Evolutionary conservation across 2,113 vertebrate genomes (phyloP), one percentile per base, ranked within the genome.

Genomic region (Anarhynchus alexandrinus): DNA sequence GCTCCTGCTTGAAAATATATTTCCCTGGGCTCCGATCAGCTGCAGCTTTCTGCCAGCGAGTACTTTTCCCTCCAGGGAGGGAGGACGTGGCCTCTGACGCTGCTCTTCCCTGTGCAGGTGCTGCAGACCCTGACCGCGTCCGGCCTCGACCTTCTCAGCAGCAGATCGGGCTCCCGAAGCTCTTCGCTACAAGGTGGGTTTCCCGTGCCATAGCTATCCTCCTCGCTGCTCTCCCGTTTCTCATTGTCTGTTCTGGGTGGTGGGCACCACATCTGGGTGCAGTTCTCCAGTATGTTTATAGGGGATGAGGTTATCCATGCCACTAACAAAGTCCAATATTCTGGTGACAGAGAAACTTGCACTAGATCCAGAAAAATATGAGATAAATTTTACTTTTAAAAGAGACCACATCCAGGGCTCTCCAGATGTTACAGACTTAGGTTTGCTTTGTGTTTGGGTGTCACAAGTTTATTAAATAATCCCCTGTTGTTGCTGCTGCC

Each of bases 61-160:
- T 22, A 32, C 34, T 25, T 45, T 45, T 58, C 42, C 32, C 38
- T 25, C 21, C 7, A 11, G 36, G 17, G 43, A 76, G 7, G 34
- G 47, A 42, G 52, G 79, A 69, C 23, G 9, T 19, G 45, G 0
- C 42, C 47, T 51, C 83, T 77, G 70, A 88, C 43, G 9, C 7
- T 59, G 38, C 61, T 51, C 13, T 42, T 71, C 38, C 43, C 77
- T 9, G 0, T 16, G 52, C 70, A 86, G 93, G 76, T 79, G 57
- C 81, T 47, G 40, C n/a, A 74, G 67, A 57, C 71, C 0, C 7
- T 36, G 25, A 58, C 55, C 45, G 8, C 47, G 0, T 47, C 71
- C 77, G 66, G 47, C 76, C 23, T 77, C 2, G 3, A 72, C 15
- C 38, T 73, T 59, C 66, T 73, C 71, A 69, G 49, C 52, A 64